Evolutionary conservation across 2,888 invertebrate species (phyloP), one percentile per base, ranked within the genome.

Genomic region (Oscheius sp.): DNA sequence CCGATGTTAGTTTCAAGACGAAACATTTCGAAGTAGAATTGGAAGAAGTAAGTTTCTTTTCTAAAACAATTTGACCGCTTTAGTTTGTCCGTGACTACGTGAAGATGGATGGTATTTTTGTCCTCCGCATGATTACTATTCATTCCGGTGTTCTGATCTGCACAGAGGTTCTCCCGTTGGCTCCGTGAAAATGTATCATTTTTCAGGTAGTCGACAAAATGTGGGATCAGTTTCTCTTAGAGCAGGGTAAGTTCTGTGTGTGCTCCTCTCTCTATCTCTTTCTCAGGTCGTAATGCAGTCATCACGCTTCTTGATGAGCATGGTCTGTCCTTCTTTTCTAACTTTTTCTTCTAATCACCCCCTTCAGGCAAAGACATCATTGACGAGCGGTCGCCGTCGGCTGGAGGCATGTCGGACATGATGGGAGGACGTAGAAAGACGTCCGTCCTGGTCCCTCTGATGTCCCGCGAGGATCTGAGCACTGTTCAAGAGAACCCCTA

Each of bases 101-200:
- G 55, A 88, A 88, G 75, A 86, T 86, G 80, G 88, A 89, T 78
- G 88, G 89, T 32, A 83, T 89, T 13, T 89, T 89, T 66, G 88
- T 89, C 32, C 78, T 89, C 13, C 79, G 81, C 53, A 89, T 88
- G 88, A 80, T 88, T 42, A 88, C 87, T 1, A 83, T 88, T 50
- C 88, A 88, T 75, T 83, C 87, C n/a, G 83, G 86, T 9, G 76
- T 82, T 10, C 74, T 81, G 55, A 82, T 86, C 48, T 83, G 83
- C 74, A 81, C 82, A 0, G 83, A 85, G 63, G 42, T 42, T 7
- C 7, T 42, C 21, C 21, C 21, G 21, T 42, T 42, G 42, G 7
- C 7, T 42, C 7, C 42, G 21, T 21, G 21, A 21, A 42, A 42
- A 42, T 42, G 42, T 42, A 42, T 5, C 3, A 42, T 42, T 5